Evolutionary conservation across 2,888 invertebrate genomes (phyloP), one percentile per base, ranked within the genome.

Genomic region (Philonicus albiceps): DNA sequence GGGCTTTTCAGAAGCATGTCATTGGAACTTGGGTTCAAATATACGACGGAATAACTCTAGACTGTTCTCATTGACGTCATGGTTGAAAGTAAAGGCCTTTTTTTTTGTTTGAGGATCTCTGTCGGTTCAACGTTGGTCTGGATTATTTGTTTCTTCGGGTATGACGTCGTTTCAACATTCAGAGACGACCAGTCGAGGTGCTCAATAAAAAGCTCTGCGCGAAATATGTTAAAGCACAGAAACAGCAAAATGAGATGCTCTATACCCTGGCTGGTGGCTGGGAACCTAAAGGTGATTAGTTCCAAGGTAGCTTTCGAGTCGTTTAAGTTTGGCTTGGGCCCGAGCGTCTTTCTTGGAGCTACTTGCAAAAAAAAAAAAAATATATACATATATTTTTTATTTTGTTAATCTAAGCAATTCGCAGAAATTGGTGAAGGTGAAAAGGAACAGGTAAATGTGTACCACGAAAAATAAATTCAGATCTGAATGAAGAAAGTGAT

Each of bases 31-130:
- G 13, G 3, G 37, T n/a, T n/a, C 37, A 30, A 74, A 34, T 31
- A 30, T 64, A 64, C n/a, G 27, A 74, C 74, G 40, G 34, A 76
- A 76, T 76, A 76, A 34, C 76, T n/a, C n/a, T 37, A 80, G 30
- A 80, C 80, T 80, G 80, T 49, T 80, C 80, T 80, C 27, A 53
- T 49, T 80, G 80, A 80, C 80, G 80, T 80, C 80, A 80, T 40
- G 22, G 80, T 40, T 80, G 80, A 80, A 80, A 80, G 80, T 80
- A 80, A 80, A 53, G 78, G 6, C 27, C 13, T 34, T 37, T 40
- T 11, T n/a, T n/a, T n/a, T n/a, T n/a, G n/a, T n/a, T n/a, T n/a
- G n/a, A n/a, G 6, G 3, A n/a, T 76, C 76, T 76, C 40, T 76
- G 11, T 76, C 76, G 34, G 19, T 13, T 13, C 6, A 37, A 76